Conservation (phyloP, 92 coral and sea anemone genomes). For the Montipora capitata region DNA sequence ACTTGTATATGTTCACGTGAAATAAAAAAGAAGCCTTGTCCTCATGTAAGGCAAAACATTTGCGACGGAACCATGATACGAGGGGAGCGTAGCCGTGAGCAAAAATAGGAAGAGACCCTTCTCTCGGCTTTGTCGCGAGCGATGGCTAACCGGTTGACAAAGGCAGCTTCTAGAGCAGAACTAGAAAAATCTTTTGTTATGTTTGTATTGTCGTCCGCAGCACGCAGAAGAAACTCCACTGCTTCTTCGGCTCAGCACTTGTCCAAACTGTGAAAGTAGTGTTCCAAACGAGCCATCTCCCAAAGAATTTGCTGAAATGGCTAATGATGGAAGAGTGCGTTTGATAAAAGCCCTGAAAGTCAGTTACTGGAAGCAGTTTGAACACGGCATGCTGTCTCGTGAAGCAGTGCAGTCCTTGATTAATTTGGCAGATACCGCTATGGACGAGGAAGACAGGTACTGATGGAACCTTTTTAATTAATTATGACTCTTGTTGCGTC, state of each 20-base stretch:
- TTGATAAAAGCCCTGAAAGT: conserved; percentile 98
- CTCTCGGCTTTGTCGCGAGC: too few relatives aligned
- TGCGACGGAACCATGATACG: too few relatives aligned
- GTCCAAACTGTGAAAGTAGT: conserved; percentile 94
- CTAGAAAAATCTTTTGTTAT: neutral
- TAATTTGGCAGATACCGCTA: conserved; percentile 89
- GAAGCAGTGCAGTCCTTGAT: conserved; percentile 97
- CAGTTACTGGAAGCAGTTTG: conserved; percentile 99
- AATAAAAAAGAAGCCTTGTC: too few relatives aligned
- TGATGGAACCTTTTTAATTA: neutral
- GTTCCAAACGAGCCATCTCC: conserved; percentile 99
- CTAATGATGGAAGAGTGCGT: conserved; percentile 96
- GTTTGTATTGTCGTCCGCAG: conserved; percentile 1
- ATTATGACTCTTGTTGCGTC: neutral
- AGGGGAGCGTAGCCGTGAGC: too few relatives aligned
- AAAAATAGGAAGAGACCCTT: too few relatives aligned
- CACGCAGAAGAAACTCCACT: conserved; percentile 75
- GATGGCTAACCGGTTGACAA: too few relatives aligned
- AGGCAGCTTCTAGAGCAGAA: too few relatives aligned
- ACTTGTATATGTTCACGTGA: too few relatives aligned
- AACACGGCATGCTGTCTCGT: conserved; percentile 98
- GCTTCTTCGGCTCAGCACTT: conserved; percentile 94
- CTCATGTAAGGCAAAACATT: too few relatives aligned
- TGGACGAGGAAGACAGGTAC: conserved; percentile 91
- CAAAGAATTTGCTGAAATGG: conserved; percentile 97